phyloP scores from a whole-genome alignment of 2,888 invertebrate genomes.

The Drosophila paucipuncta region DNA sequence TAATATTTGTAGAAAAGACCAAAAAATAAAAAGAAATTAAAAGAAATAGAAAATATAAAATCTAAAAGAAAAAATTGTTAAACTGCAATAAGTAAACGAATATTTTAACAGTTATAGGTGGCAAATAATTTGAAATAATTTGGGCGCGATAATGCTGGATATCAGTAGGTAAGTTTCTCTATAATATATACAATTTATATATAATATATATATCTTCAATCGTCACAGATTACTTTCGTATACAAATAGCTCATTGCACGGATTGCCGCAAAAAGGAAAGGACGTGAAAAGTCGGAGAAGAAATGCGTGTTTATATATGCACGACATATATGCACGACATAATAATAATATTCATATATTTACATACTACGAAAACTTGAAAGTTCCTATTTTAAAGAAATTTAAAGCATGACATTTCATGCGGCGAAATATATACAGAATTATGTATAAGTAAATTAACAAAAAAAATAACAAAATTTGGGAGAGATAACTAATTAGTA shows the following conservation, averaged over 20 bases:
- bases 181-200: not conserved
- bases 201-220: not conserved
- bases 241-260: slow-evolving; percentile 1
- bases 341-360: slow-evolving; percentile 47
- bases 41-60: not conserved
- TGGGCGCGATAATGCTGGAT: not conserved
- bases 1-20: not conserved
- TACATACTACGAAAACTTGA: slow-evolving; percentile 70
- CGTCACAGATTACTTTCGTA: slow-evolving; percentile 11
- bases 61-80: not conserved
- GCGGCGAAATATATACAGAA: slow-evolving; percentile 46
- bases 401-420: slow-evolving; percentile 58
- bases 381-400: slow-evolving; percentile 80
- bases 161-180: slow-evolving; percentile 15
- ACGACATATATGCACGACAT: slow-evolving; percentile 13
- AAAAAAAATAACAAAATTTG: slow-evolving; percentile 4
- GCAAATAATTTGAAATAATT: slow-evolving; percentile 59
- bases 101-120: slow-evolving; percentile 75
- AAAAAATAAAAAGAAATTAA: not conserved
- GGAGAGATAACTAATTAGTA: slow-evolving; percentile 39
- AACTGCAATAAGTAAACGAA: slow-evolving; percentile 27
- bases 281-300: not conserved
- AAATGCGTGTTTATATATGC: not conserved
- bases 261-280: not conserved
- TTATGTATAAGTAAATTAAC: slow-evolving; percentile 45